Conservation (phyloP, 2,888 invertebrate species). For the Ommatoiulus sabulosus region DNA sequence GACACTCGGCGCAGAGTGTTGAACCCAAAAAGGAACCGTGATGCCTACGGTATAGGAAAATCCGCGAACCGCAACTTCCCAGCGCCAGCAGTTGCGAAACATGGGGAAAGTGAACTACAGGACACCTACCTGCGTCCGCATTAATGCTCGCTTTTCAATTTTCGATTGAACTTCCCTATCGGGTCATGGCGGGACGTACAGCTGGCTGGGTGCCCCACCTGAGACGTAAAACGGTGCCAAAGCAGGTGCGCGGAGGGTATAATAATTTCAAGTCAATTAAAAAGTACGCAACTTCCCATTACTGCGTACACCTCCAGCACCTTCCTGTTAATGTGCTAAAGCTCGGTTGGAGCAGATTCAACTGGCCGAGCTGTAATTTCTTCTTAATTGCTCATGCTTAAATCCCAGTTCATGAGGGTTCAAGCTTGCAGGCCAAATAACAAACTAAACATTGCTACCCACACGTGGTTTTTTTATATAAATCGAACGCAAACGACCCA, state of each 20-base stretch:
- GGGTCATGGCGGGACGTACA: not conserved
- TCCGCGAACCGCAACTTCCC: not conserved
- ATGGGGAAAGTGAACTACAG: not conserved
- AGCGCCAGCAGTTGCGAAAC: not conserved
- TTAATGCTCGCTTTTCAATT: not conserved
- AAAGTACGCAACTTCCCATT: constrained; percentile 26
- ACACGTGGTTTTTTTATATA: no score
- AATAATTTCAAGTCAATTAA: not conserved
- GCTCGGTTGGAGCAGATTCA: not conserved
- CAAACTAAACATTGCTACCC: no score
- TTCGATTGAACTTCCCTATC: not conserved
- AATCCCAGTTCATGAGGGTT: constrained; percentile 6
- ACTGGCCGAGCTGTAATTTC: constrained; percentile 13
- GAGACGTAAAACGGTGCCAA: not conserved
- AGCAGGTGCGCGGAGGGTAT: not conserved
- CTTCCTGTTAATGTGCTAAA: not conserved
- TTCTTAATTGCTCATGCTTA: constrained; percentile 13
- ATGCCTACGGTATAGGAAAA: not conserved
- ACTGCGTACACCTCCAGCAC: not conserved
- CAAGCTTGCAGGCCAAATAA: not conserved
- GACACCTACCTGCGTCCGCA: not conserved
- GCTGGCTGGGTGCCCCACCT: not conserved
- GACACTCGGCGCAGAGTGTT: not conserved
- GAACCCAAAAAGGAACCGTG: not conserved
- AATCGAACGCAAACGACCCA: no score